Percentiles rank a stretch among this genome's conserved stretches.
Conservation (phyloP, 2,797 vertebrate genomes). For the Sebastolobus altivelis region DNA sequence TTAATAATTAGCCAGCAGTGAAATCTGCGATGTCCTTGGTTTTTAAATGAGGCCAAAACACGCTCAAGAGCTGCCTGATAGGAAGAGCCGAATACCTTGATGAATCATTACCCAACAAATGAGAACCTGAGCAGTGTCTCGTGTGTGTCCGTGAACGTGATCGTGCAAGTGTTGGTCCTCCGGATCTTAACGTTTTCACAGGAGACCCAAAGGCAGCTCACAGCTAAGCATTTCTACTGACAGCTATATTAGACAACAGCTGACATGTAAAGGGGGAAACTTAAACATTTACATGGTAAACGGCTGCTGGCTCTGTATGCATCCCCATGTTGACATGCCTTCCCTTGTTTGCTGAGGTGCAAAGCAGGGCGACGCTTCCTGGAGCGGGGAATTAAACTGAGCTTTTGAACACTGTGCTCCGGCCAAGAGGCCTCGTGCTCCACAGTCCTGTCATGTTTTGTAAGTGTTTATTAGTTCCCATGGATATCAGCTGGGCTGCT, state of each 20-base stretch:
- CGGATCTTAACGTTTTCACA: neutral
- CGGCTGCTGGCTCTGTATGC: conserved; percentile 20
- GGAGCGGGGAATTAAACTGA: conserved; percentile 38
- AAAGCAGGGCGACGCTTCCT: conserved; percentile 45
- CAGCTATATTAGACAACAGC: conserved; percentile 18
- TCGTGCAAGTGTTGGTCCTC: neutral
- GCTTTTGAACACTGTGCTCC: conserved; percentile 37
- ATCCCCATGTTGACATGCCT: conserved; percentile 48
- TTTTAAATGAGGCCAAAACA: conserved; percentile 49
- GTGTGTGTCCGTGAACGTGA: neutral
- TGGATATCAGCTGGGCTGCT: conserved; percentile 69
- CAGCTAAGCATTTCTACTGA: conserved; percentile 7
- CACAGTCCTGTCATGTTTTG: conserved; percentile 71
- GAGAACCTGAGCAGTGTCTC: conserved; percentile 17
- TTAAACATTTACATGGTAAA: conserved; percentile 42
- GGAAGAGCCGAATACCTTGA: conserved; percentile 23
- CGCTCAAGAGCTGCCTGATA: conserved; percentile 19
- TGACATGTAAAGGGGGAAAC: neutral
- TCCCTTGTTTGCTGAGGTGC: conserved; percentile 58
- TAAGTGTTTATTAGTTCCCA: conserved; percentile 80
- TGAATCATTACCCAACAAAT: conserved; percentile 52
- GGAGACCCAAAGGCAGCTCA: neutral
- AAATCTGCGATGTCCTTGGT: conserved; percentile 47
- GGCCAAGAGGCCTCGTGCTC: conserved; percentile 64
- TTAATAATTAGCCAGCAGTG: conserved; percentile 66